A percentile compares a stretch with the other conserved stretches of the same genome.
Evolutionary conservation across 1,140 invertebrate genomes (phyloP).

Genomic region (Artemia franciscana): DNA sequence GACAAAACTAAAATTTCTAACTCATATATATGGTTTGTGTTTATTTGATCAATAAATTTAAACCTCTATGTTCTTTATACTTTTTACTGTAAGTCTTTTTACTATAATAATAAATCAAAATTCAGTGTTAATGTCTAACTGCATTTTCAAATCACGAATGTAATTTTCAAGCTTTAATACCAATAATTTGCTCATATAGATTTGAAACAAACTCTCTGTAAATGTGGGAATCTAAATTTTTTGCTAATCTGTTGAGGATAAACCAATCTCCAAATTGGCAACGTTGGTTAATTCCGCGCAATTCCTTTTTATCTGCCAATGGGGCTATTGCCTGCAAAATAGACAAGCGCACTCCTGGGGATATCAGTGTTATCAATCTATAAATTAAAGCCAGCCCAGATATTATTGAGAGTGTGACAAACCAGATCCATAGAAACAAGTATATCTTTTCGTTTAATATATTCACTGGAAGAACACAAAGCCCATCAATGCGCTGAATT

Average conservation of each 20-base stretch:
- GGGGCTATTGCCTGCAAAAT: constrained; percentile 11
- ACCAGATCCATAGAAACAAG: constrained; percentile 62
- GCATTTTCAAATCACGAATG: no score
- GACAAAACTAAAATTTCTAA: no score
- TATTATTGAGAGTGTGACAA: constrained; percentile 36
- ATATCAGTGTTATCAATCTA: constrained; percentile 30
- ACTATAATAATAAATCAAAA: no score
- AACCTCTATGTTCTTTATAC: no score
- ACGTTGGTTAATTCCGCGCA: constrained; percentile 10
- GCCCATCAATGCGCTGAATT: constrained; percentile 44
- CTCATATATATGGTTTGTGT: no score
- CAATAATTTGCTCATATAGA: no score
- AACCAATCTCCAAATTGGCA: constrained; percentile 21
- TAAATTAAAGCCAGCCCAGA: constrained; percentile 33
- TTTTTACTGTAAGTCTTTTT: no score
- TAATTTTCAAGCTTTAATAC: no score
- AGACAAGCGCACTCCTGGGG: constrained; percentile 13
- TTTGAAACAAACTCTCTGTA: constrained; percentile 18
- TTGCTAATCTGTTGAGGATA: constrained; percentile 19
- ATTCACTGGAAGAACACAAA: constrained; percentile 60
- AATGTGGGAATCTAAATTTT: constrained; percentile 20
- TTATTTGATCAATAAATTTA: no score
- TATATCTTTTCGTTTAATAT: constrained; percentile 72
- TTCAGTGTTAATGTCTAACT: no score
- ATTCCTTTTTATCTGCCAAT: constrained; percentile 10